A percentile compares a stretch with the other conserved stretches of the same genome.
Evolutionary conservation across 2,888 invertebrate genomes (phyloP).

Genomic region (Watsonalla cultraria): DNA sequence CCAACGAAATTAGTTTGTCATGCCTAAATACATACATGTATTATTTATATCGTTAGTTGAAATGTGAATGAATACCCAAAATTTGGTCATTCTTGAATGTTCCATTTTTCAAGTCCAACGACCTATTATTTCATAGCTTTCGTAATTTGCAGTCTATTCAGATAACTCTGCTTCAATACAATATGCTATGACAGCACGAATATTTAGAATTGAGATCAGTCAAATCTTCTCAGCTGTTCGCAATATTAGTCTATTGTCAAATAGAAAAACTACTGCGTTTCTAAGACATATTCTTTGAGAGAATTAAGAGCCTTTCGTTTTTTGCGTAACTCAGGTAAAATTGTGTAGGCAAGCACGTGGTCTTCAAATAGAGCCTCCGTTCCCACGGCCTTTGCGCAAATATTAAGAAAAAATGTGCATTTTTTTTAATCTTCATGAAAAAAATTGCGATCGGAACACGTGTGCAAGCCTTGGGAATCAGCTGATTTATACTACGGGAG

Average conservation of each 20-base stretch:
- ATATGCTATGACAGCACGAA: constrained; percentile 13
- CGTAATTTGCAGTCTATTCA: too few species aligned
- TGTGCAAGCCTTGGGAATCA: constrained; percentile 61
- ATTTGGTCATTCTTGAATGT: too few species aligned
- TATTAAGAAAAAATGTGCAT: constrained; percentile 41
- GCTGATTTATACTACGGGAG: constrained; percentile 40
- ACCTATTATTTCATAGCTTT: too few species aligned
- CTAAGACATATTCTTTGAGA: constrained; percentile 3
- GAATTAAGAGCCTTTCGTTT: constrained; percentile 21
- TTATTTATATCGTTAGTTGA: too few species aligned
- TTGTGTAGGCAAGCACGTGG: constrained; percentile 40
- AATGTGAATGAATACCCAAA: too few species aligned
- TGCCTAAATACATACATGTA: too few species aligned
- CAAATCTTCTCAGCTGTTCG: constrained; percentile 34
- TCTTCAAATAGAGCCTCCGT: constrained; percentile 25
- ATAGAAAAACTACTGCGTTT: constrained; percentile 7
- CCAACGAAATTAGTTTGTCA: too few species aligned
- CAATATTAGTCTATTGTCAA: constrained; percentile 6
- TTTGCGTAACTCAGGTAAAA: constrained; percentile 48
- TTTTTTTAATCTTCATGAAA: constrained; percentile 39
- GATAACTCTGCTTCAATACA: constrained; percentile 4
- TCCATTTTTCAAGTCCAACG: too few species aligned
- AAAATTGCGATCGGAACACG: constrained; percentile 58
- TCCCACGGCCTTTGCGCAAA: constrained; percentile 66
- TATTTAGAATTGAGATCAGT: constrained; percentile 28